Conservation (phyloP, 2,113 vertebrate species). For the Corapipo altera region DNA sequence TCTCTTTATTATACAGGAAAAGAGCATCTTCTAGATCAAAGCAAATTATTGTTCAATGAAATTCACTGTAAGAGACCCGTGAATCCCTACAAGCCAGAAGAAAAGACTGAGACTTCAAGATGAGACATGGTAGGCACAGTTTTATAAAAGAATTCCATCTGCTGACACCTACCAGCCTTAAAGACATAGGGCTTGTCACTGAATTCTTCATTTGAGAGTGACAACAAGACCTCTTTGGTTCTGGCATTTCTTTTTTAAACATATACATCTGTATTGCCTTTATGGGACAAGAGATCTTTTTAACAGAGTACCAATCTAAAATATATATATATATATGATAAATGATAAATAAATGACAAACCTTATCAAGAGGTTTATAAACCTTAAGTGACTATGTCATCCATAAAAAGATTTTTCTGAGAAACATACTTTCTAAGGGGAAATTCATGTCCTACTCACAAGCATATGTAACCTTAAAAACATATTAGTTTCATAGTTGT, state of each 20-base stretch:
- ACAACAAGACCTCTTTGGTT: neutral
- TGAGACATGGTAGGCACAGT: neutral
- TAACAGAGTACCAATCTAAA: neutral
- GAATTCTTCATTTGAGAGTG: neutral
- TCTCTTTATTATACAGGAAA: neutral
- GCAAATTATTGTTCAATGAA: neutral
- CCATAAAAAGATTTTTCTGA: neutral
- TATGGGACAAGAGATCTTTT: neutral
- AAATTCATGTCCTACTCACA: neutral
- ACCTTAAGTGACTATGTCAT: neutral
- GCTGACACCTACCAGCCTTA: neutral
- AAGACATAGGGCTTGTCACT: neutral
- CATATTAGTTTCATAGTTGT: rapidly evolving
- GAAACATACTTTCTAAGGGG: neutral
- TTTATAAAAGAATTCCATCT: neutral
- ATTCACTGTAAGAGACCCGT: neutral
- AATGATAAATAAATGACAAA: neutral
- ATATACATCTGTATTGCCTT: neutral
- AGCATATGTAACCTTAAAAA: neutral
- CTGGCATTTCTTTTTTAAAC: neutral
- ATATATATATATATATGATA: neutral
- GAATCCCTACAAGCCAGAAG: neutral
- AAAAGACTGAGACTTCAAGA: neutral
- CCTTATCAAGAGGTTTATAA: neutral
- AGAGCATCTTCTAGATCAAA: neutral